Evolutionary conservation across 2,113 vertebrate genomes (phyloP), one percentile per base, ranked within the genome.

Genomic region (Istiophorus platypterus): DNA sequence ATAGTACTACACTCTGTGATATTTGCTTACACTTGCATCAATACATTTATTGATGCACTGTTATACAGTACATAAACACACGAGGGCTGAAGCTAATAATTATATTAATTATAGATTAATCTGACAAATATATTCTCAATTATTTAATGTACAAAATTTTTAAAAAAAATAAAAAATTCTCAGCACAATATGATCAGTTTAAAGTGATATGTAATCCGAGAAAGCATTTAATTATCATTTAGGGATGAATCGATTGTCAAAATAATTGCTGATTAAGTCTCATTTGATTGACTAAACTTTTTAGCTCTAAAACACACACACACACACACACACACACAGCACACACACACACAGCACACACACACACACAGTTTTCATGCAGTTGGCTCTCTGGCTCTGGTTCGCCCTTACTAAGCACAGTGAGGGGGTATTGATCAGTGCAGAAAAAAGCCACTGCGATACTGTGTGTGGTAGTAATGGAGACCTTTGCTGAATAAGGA

Each of bases 371-470:
- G 70, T 52, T 63, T 73, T 80, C 49, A 73, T 73, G 68, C 58
- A 66, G 76, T 57, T 27, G 18, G 34, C 29, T 74, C 69, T 26
- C 70, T 85, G 72, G 81, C 69, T 82, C 59, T 34, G 49, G 47
- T 75, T 39, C 27, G 54, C 18, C 52, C 65, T 81, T 65, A 75
- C 76, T 72, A 80, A 88, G 81, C 85, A 84, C 76, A 57, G 63
- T 73, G 42, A 45, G 31, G 56, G 57, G 62, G 2, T 51, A 79
- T 72, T 54, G 80, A 87, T 83, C 57, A 57, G 9, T 31, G 51
- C 27, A 80, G 39, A n/a, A 72, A 72, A 69, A 87, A 61, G 39
- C 70, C 72, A 68, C 67, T 84, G 85, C 80, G 82, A 78, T 62
- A 42, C 51, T 79, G 66, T 65, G 54, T 79, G 66, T 65, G 54